Evolutionary conservation across 2,888 invertebrate genomes (phyloP), one percentile per base, ranked within the genome.

Genomic region (Deroplatys truncata): DNA sequence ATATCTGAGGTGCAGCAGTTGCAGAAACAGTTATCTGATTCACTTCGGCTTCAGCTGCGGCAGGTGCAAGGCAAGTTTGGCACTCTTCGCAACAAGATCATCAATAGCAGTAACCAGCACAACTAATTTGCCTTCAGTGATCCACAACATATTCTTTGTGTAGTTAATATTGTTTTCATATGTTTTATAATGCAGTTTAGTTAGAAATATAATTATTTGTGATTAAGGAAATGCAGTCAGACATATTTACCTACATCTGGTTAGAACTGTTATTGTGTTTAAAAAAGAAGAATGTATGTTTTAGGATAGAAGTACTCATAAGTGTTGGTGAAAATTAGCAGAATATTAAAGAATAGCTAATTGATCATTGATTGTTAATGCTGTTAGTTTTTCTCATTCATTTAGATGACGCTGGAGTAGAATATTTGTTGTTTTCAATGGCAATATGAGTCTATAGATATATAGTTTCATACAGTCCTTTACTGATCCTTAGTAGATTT

Each of bases 1-100:
- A 95, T 97, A 92, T 95, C 96, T 92, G 97, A 97, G 92, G 97
- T 97, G 91, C 97, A 97, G 92, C 96, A 97, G 91, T 93, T 97
- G 92, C 97, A 97, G 93, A 95, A 96, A 91, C 97, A 97, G 93
- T 95, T 97, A 92, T 96, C 97, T 82, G 95, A 95, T 90, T 95
- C 97, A n/a, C 95, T 97, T 91, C 96, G 96, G 91, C 94, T 95
- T 90, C 97, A 97, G 93, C 94, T 97, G 92, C 94, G 95, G 85
- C 94, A 96, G 91, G 96, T 97, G 13, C 90, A 90, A 82, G 90
- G 90, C 84, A 90, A 86, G 87, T 90, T 90, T 49, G 90, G 90
- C 20, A 88, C 90, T n/a, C 85, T 90, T 28, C 84, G 90, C 28
- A 88, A 90, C 82, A 90, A 88, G 82, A 89, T 90, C 28, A 87